These are phyloP conservation scores for Megaustenia siamemsis DNA, from an alignment of 2,888 invertebrate genomes.

Conservation along the genomic window DNA sequence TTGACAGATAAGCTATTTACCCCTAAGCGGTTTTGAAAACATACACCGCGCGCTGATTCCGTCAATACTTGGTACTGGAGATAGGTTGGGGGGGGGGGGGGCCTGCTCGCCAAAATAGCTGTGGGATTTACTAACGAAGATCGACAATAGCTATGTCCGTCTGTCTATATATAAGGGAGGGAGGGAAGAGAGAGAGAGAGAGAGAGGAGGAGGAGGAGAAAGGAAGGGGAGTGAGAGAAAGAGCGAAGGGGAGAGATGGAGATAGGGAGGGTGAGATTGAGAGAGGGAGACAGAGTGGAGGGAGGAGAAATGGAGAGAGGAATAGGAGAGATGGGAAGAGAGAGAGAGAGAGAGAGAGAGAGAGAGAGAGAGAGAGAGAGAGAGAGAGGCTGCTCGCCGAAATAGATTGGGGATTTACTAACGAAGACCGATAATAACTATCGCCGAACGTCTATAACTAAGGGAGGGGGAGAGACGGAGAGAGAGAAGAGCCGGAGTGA, in stretches of 20 bases:
- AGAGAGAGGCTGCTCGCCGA: not conserved
- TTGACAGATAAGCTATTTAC: too few relatives aligned
- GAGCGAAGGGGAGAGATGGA: not conserved
- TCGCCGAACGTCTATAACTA: not conserved
- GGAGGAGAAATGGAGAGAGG: not conserved
- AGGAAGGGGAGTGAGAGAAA: not conserved
- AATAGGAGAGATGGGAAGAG: not conserved
- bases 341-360: not conserved
- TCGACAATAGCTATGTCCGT: too few relatives aligned
- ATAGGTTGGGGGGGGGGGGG: too few relatives aligned
- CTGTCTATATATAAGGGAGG: not conserved
- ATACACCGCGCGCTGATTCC: too few relatives aligned
- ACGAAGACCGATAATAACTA: not conserved
- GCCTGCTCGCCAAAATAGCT: too few relatives aligned
- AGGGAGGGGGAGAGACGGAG: not conserved
- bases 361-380: constrained; percentile 13
- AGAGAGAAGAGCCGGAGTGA: not conserved
- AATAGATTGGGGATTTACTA: not conserved
- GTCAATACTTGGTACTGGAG: too few relatives aligned
- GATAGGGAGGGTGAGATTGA: not conserved
- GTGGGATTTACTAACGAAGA: too few relatives aligned
- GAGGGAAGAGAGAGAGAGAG: not conserved
- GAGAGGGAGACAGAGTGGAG: not conserved
- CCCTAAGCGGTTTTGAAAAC: too few relatives aligned
- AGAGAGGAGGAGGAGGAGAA: not conserved